Evolutionary conservation across 2,888 invertebrate species (phyloP), one percentile per base, ranked within the genome.

Genomic region (Coremacera marginata): DNA sequence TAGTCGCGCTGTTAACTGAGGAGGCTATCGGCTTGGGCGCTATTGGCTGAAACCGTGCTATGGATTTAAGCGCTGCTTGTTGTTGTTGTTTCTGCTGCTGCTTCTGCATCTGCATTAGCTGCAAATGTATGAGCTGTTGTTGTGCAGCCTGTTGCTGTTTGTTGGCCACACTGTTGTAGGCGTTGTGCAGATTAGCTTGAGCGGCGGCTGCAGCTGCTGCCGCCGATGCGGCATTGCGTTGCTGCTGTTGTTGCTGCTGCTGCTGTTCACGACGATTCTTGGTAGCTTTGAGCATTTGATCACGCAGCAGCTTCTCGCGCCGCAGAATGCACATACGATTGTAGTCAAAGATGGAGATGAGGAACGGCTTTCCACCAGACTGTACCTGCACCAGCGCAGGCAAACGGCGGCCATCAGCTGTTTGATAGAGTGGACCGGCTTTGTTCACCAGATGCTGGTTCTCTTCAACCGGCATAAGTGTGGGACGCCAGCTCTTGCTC

Each of bases 241-340:
- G 78, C 4, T 81, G 80, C 19, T 78, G 78, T 19, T 83, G 78
- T 8, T 82, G 77, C 19, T 84, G 81, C 52, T 82, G 78, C 25
- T 83, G 77, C 44, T 79, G 22, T 77, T 78, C 81, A 72, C 83
- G 80, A 25, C 82, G 75, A 74, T 82, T 83, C 63, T 84, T 86
- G 72, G 83, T 84, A 22, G 86, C 84, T 63, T 85, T 86, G 9
- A 85, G 81, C 85, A 92, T 92, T 73, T 92, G 91, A 37, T 93
- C 90, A 49, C 92, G 92, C 83, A 93, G 91, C 2, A 93, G 89
- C 80, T 93, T 92, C 86, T 94, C 94, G 0, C 93, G 90, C 7
- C 94, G 91, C 87, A 94, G 91, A 76, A 94, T 91, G 87, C 94
- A 94, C 94, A 94, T 94, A 81, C 94, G 94, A 88, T 94, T 95